Base-by-base conservation (phyloP, 2,888 invertebrate species). In the Uropetala carovei region DNA sequence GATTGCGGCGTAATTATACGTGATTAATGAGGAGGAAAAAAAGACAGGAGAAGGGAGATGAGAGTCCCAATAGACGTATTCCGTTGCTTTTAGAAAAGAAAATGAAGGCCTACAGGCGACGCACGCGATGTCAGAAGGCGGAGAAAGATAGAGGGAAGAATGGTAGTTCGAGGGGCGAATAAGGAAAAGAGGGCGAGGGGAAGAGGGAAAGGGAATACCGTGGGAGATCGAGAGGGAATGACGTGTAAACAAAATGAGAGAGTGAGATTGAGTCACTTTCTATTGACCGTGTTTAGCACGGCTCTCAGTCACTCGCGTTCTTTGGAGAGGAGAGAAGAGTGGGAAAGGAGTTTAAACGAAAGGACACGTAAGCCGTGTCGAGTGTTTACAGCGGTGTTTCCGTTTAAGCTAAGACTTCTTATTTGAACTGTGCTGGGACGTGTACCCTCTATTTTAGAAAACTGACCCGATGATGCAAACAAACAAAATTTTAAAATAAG, bases 1-100 rank as follows among this genome's bases (percentile, higher is more conserved):
- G 89, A 64, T 43, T 57, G 64, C n/a, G 43, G 64, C 13, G 64
- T 89, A 89, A 89, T 89, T 89, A 89, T 43, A n/a, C 43, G 64
- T 89, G 89, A 89, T 89, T 68, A 89, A 89, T 64, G 64, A 89
- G 89, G 60, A 22, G 27, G 43, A 30, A 64, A 16, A n/a, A n/a
- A 64, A 18, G 56, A 60, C 27, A 13, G 30, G 86, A 11, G 83
- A 11, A 18, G 22, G 27, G 86, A n/a, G 86, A 86, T 86, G 59
- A 18, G 18, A 30, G 59, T 9, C 11, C 89, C 43, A 16, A 16
- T 18, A 22, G 58, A 89, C 7, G 60, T 59, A 57, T 86, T 60
- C 86, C 14, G 58, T 11, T 58, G 22, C 58, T 30, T 64, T 43
- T 56, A 43, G 43, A 56, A 9, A 83, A 83, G 64, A 60, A 59